Evolutionary conservation across 2,888 invertebrate species (phyloP), one percentile per base, ranked within the genome.

Genomic region (Coenonympha glycerion): DNA sequence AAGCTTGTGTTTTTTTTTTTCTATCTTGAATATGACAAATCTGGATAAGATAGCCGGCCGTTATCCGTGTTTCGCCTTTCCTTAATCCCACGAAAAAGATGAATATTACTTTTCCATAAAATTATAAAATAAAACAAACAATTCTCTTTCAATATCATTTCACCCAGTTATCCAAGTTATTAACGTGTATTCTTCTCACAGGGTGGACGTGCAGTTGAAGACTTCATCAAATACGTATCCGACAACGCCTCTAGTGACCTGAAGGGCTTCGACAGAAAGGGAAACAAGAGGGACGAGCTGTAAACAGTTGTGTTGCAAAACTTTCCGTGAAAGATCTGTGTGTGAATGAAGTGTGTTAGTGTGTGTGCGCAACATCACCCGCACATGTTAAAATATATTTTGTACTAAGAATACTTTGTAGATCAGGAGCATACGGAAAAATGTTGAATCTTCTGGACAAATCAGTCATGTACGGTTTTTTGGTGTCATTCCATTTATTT

Each of bases 211-310:
- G 94, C 96, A 63, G 83, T 96, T 4, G 93, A 97, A 56, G 99
- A 99, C 77, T 98, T 99, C 80, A 67, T 99, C 60, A 95, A 96
- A 73, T 99, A 95, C 86, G 93, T 99, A 64, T 92, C 99, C 40
- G 93, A 95, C 76, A 94, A 98, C 62, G 91, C 99, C 9, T 95
- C 96, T 45, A 89, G 91, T 58, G 96, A 95, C 72, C 91, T 99
- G 66, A 94, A 92, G 63, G 93, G 93, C 56, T 98, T 89, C 79
- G 95, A 95, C 85, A 91, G 97, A 59, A 93, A 91, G 70, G 99
- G 99, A 66, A 93, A 73, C 26, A 87, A 82, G 71, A 87, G 82
- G 71, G 81, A 86, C n/a, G 87, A 87, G 66, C 62, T 87, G 69
- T 87, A 87, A 69, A 69, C 52, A 31, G 64, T 68, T 69, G 71